Conservation (phyloP, 2,113 vertebrate genomes). For the Pristiophorus japonicus region DNA sequence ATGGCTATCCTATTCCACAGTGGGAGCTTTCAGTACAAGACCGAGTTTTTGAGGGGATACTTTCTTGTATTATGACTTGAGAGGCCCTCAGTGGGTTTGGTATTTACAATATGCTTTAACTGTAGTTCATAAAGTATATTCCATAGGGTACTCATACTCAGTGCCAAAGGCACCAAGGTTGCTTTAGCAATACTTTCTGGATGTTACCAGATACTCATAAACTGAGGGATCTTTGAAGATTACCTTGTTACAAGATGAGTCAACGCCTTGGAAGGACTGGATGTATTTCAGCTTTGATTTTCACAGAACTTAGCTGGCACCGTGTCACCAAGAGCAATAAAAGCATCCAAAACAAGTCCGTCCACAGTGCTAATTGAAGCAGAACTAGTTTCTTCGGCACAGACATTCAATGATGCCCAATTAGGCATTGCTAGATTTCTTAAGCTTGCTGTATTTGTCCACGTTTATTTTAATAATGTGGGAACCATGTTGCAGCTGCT, state of each 20-base stretch:
- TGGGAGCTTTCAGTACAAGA: no score
- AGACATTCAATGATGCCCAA: neutral
- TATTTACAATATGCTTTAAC: no score
- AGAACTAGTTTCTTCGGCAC: neutral
- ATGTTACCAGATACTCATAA: neutral
- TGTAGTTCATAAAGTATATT: no score
- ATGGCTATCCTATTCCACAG: no score
- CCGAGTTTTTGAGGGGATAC: no score
- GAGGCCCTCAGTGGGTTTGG: no score
- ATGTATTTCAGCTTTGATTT: neutral
- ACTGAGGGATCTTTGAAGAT: neutral
- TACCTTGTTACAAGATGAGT: neutral
- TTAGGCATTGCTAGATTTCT: neutral
- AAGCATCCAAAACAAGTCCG: neutral
- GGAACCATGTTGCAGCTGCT: neutral
- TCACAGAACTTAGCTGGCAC: neutral
- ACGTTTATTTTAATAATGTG: neutral
- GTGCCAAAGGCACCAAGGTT: no score
- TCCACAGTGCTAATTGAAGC: neutral
- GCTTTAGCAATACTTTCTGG: neutral
- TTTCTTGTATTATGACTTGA: no score
- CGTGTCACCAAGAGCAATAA: neutral
- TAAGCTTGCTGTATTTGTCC: neutral
- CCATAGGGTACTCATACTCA: no score
- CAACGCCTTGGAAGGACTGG: neutral